These are phyloP conservation scores for Neotoma lepida DNA, from an alignment of 2,113 vertebrate species.

Conservation along the genomic window DNA sequence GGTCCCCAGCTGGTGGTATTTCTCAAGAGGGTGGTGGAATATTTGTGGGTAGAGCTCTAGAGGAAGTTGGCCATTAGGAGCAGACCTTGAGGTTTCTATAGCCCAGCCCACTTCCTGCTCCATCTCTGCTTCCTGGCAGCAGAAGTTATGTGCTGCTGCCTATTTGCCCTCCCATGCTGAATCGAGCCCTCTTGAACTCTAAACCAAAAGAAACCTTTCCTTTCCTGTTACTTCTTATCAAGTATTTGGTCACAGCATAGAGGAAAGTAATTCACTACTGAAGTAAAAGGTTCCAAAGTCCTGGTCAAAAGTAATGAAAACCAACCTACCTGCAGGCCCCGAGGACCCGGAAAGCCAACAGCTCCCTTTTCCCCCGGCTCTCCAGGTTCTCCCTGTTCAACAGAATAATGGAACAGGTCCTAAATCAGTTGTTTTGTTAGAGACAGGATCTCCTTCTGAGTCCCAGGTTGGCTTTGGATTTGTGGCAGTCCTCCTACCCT, in stretches of 20 bases:
- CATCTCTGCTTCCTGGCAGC: neutral
- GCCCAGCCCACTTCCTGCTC: neutral
- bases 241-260: neutral
- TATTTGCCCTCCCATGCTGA: neutral
- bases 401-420: neutral
- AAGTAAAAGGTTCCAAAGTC: neutral
- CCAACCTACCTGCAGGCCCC: constrained; percentile 78
- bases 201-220: neutral
- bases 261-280: neutral
- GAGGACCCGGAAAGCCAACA: constrained; percentile 70
- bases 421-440: neutral
- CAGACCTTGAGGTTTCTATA: neutral
- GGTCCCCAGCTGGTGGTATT: neutral
- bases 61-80: neutral
- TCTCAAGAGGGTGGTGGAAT: neutral
- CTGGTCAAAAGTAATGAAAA: neutral
- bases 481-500: neutral
- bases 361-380: constrained; percentile 78
- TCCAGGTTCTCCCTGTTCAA: constrained; percentile 82
- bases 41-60: neutral
- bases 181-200: neutral
- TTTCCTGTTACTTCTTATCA: neutral
- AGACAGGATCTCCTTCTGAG: neutral
- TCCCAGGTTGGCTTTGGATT: neutral
- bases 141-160: neutral